Percentiles rank a stretch among this genome's conserved stretches.
phyloP scores from a whole-genome alignment of 2,888 invertebrate genomes.

The Machimus rusticus region DNA sequence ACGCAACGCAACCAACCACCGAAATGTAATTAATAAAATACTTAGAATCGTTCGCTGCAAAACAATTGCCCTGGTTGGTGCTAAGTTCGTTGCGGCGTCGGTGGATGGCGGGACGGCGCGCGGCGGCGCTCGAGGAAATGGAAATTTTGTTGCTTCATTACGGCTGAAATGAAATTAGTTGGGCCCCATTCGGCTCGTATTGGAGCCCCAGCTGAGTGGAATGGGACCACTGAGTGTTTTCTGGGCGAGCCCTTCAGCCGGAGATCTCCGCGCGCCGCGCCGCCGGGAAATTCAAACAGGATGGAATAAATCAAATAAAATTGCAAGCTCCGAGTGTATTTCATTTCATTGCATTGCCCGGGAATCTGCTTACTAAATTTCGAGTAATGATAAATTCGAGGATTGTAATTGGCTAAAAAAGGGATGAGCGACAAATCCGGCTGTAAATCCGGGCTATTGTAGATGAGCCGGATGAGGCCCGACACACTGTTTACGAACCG shows the following conservation, averaged over 20 bases:
- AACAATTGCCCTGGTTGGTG: not conserved
- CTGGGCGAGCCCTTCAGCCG: not conserved
- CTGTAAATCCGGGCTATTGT: not conserved
- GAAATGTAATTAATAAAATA: slow-evolving; percentile 26
- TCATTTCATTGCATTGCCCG: not conserved
- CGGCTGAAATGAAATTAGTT: not conserved
- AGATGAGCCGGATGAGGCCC: not conserved
- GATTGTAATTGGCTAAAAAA: slow-evolving; percentile 1
- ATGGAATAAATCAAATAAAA: slow-evolving; percentile 27
- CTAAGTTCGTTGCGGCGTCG: not conserved
- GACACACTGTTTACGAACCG: not conserved
- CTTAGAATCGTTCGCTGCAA: not conserved
- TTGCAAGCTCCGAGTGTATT: not conserved
- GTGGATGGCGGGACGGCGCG: not conserved
- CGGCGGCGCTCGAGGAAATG: slow-evolving; percentile 1
- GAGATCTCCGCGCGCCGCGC: not conserved
- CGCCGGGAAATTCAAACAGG: not conserved
- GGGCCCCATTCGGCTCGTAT: not conserved
- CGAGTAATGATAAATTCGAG: not conserved
- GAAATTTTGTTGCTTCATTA: slow-evolving; percentile 26
- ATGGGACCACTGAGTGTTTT: not conserved
- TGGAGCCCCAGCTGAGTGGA: not conserved
- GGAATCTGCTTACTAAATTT: not conserved
- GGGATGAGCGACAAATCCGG: not conserved
- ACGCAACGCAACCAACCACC: not conserved